Evolutionary conservation across 2,797 vertebrate genomes (phyloP).

Genomic region (Miichthys miiuy): DNA sequence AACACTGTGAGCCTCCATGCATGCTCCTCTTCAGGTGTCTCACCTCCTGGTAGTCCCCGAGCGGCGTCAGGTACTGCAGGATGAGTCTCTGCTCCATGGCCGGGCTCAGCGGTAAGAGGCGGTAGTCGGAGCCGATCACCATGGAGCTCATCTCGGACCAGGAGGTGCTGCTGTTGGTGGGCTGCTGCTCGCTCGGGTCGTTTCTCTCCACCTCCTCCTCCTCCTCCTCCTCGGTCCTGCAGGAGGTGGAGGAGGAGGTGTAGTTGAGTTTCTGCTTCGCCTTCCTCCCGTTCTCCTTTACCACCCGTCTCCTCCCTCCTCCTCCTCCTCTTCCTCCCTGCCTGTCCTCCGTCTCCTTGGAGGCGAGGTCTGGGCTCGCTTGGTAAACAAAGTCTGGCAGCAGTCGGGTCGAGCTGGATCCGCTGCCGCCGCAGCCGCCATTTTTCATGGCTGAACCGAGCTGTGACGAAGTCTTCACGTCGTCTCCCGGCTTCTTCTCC

Average conservation of each 20-base stretch:
- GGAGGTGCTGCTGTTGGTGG: conserved; percentile 85
- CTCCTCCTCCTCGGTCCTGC: conserved; percentile 21
- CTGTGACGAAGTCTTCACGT: conserved; percentile 6
- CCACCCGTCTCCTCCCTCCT: conserved; percentile 55
- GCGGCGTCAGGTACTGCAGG: conserved; percentile 94
- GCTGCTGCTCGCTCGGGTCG: conserved; percentile 64
- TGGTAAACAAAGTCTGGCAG: conserved; percentile 78
- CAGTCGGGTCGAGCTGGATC: conserved; percentile 77
- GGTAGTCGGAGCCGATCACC: conserved; percentile 94
- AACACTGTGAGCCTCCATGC: too few relatives aligned
- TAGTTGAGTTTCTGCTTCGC: conserved; percentile 92
- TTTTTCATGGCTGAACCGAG: conserved; percentile 85
- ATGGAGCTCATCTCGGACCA: conserved; percentile 96
- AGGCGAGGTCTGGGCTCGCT: conserved; percentile 40
- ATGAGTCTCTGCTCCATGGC: conserved; percentile 96
- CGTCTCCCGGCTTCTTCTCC: neutral
- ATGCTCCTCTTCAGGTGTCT: conserved; percentile 26
- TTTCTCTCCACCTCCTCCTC: conserved; percentile 13
- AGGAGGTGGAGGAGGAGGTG: conserved; percentile 55
- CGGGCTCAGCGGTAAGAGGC: conserved; percentile 91
- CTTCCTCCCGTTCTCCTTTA: conserved; percentile 88
- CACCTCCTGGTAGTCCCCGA: conserved; percentile 98
- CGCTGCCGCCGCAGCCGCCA: conserved; percentile 67
- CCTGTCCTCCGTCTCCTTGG: conserved; percentile 63
- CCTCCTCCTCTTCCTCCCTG: conserved; percentile 30